phyloP scores from a whole-genome alignment of 92 coral and sea anemone species.

The Zoanthus sociatus region DNA sequence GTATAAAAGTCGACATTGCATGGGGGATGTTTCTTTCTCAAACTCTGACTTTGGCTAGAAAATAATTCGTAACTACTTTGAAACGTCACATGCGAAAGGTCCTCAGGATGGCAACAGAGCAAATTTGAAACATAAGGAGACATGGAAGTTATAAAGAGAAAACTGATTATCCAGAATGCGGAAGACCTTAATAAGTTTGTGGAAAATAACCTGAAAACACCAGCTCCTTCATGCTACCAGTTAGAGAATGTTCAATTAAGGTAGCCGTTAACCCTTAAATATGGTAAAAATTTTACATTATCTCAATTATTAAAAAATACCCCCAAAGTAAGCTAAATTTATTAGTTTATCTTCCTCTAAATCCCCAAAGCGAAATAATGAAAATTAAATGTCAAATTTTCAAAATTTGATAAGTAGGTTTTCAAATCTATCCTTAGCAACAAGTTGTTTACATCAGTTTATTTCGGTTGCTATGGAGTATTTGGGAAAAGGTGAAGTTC shows the following conservation, averaged over 20 bases:
- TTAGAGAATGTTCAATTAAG: too few relatives aligned
- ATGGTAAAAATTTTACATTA: slow-evolving; percentile 21
- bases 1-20: slow-evolving; percentile 67
- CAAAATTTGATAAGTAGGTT: slow-evolving; percentile 17
- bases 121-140: slow-evolving; percentile 14
- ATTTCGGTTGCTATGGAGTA: slow-evolving; percentile 19
- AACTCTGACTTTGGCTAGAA: slow-evolving; percentile 40
- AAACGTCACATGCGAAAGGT: slow-evolving; percentile 71
- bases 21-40: slow-evolving; percentile 52
- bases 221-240: too few relatives aligned
- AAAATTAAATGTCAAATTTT: slow-evolving; percentile 15
- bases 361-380: slow-evolving; percentile 7
- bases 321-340: slow-evolving; percentile 29
- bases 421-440: slow-evolving; percentile 25
- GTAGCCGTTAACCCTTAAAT: slow-evolving; percentile 14
- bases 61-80: slow-evolving; percentile 51
- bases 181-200: too few relatives aligned
- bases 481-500: slow-evolving; percentile 2
- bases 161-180: too few relatives aligned
- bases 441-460: slow-evolving; percentile 26
- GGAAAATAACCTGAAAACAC: too few relatives aligned
- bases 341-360: slow-evolving; percentile 17
- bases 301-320: slow-evolving; percentile 2
- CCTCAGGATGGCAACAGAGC: slow-evolving; percentile 76
- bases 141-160: too few relatives aligned